Conservation (phyloP, 2,797 vertebrate genomes). For the Hybognathus amarus region DNA sequence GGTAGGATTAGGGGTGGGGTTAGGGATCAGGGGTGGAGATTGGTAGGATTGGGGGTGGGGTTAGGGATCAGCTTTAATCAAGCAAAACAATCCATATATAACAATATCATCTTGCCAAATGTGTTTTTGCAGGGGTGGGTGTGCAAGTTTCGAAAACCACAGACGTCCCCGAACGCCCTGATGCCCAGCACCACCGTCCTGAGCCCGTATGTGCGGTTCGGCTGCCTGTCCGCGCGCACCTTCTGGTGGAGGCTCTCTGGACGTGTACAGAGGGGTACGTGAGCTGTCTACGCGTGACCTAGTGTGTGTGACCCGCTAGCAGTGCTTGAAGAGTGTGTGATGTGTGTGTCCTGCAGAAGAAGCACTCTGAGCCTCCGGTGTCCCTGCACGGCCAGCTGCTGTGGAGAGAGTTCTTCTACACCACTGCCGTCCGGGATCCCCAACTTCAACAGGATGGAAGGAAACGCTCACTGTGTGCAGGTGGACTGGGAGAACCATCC, state of each 20-base stretch:
- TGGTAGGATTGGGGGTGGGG: too few relatives aligned
- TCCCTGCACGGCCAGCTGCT: slow-evolving; percentile 82
- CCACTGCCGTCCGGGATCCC: slow-evolving; percentile 72
- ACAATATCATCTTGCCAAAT: not conserved
- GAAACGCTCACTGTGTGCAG: slow-evolving; percentile 75
- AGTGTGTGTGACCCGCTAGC: too few relatives aligned
- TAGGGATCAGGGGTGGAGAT: too few relatives aligned
- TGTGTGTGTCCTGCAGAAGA: slow-evolving; percentile 67
- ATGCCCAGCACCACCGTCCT: slow-evolving; percentile 83
- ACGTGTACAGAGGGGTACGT: slow-evolving; percentile 78
- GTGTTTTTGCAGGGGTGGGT: slow-evolving; percentile 74
- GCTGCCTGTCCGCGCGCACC: slow-evolving; percentile 79
- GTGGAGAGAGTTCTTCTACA: slow-evolving; percentile 86
- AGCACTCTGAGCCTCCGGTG: slow-evolving; percentile 79
- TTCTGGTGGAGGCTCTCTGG: slow-evolving; percentile 80
- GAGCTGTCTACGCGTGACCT: not conserved
- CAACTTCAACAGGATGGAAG: slow-evolving; percentile 78
- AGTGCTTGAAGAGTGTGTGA: not conserved
- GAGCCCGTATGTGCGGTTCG: slow-evolving; percentile 79
- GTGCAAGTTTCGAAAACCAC: slow-evolving; percentile 79
- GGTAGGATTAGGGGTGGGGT: too few relatives aligned
- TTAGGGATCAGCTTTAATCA: not conserved
- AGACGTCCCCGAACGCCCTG: slow-evolving; percentile 79
- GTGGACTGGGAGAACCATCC: slow-evolving; percentile 77
- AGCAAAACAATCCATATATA: not conserved